phyloP scores from a whole-genome alignment of 2,113 vertebrate genomes.

The Cyrtonyx montezumae region DNA sequence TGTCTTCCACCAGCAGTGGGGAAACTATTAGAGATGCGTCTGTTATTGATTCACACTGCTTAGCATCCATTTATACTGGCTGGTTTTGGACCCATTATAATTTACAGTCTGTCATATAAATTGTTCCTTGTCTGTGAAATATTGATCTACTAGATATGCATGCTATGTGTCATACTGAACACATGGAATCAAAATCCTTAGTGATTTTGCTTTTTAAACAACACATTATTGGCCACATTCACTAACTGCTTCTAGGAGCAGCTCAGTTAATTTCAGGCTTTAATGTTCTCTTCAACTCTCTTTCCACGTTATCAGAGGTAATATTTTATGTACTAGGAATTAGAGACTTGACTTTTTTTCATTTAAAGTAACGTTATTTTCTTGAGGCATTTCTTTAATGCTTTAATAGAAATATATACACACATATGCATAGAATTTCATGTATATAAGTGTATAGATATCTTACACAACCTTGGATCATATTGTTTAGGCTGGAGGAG shows the following conservation, averaged over 20 bases:
- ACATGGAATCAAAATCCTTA: slow-evolving; percentile 4
- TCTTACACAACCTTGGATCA: background rate
- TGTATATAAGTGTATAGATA: background rate
- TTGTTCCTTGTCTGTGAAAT: slow-evolving; percentile 61
- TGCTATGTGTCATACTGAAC: background rate
- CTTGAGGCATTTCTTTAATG: background rate
- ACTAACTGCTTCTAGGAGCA: slow-evolving; percentile 25
- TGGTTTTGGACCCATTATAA: slow-evolving; percentile 59
- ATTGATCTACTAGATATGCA: slow-evolving; percentile 48
- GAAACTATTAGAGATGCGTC: background rate
- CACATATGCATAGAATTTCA: background rate
- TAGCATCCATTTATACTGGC: slow-evolving; percentile 57
- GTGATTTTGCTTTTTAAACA: slow-evolving; percentile 43
- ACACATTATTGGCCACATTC: slow-evolving; percentile 16
- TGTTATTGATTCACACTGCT: slow-evolving; percentile 42
- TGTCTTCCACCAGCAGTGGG: slow-evolving; percentile 1
- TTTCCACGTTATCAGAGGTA: background rate
- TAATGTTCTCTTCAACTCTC: slow-evolving; percentile 2
- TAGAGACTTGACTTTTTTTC: background rate
- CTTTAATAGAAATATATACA: background rate
- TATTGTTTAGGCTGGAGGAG: background rate
- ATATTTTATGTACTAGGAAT: background rate
- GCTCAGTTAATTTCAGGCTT: slow-evolving; percentile 22
- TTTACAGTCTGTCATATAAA: slow-evolving; percentile 66
- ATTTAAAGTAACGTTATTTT: background rate